Evolutionary conservation across 2,797 vertebrate genomes (phyloP).

Genomic region (Hydrolagus colliei): DNA sequence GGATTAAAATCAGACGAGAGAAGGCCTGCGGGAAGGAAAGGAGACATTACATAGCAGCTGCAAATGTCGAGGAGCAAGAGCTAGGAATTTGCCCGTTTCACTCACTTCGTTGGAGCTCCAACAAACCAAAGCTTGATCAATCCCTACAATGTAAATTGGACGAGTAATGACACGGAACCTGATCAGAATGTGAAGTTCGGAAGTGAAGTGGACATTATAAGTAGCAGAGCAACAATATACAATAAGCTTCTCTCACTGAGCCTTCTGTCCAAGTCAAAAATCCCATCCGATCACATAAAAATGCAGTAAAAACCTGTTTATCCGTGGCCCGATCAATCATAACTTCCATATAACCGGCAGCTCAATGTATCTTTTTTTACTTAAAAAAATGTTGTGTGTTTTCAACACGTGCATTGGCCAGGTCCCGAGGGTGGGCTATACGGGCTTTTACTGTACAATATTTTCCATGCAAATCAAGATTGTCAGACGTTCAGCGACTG

Average conservation of each 20-base stretch:
- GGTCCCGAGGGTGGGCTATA: no score
- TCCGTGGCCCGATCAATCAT: no score
- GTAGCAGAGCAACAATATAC: not conserved
- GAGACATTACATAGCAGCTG: not conserved
- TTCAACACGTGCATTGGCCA: no score
- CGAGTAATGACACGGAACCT: no score
- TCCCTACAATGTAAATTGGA: not conserved
- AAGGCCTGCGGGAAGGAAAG: constrained; percentile 67
- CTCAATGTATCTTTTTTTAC: no score
- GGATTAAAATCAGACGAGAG: constrained; percentile 93
- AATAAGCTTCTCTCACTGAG: not conserved
- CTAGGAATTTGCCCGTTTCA: no score
- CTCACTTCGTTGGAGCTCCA: not conserved
- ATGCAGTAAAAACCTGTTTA: no score
- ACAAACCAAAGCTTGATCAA: not conserved
- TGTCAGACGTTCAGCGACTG: not conserved
- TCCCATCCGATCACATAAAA: no score
- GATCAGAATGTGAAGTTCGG: no score
- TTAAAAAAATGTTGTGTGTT: no score
- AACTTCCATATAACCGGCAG: no score
- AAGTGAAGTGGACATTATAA: not conserved
- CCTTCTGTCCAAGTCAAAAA: not conserved
- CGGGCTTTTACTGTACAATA: not conserved
- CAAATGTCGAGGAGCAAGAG: no score
- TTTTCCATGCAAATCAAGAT: not conserved